phyloP scores from a whole-genome alignment of 2,888 invertebrate genomes.

The Phalera bucephala region DNA sequence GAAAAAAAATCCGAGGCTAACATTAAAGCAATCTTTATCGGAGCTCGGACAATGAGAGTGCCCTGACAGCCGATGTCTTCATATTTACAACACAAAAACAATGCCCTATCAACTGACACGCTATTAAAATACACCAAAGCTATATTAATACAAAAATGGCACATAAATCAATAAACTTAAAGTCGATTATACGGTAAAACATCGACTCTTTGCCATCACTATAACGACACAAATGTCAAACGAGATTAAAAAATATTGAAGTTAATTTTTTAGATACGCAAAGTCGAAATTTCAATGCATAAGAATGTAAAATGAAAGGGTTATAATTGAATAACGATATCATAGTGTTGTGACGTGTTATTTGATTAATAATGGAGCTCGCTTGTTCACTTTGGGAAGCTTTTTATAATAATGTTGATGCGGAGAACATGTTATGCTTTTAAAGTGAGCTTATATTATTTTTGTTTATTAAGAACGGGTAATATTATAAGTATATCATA shows the following conservation, averaged over 20 bases:
- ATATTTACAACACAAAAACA: slow-evolving; percentile 72
- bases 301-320: slow-evolving; percentile 52
- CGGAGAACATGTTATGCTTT: slow-evolving; percentile 64
- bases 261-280: fast-evolving
- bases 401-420: slow-evolving; percentile 62
- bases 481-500: slow-evolving; percentile 9
- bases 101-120: slow-evolving; percentile 67
- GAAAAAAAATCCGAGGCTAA: slow-evolving; percentile 35
- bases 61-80: slow-evolving; percentile 74
- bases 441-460: slow-evolving; percentile 40
- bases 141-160: slow-evolving; percentile 18
- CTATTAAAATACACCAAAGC: slow-evolving; percentile 52
- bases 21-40: slow-evolving; percentile 64
- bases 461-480: slow-evolving; percentile 14
- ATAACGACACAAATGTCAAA: slow-evolving; percentile 29
- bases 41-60: slow-evolving; percentile 52
- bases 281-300: slow-evolving; percentile 19
- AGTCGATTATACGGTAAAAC: slow-evolving; percentile 31
- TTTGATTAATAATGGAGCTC: slow-evolving; percentile 80
- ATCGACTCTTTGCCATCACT: slow-evolving; percentile 13
- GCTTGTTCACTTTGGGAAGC: slow-evolving; percentile 60
- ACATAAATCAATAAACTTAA: slow-evolving; percentile 15
- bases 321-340: slow-evolving; percentile 77
- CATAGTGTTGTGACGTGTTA: slow-evolving; percentile 79
- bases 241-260: slow-evolving; percentile 7